These are phyloP conservation scores for Chaetura pelagica DNA, from an alignment of 2,113 vertebrate genomes.

Conservation along the genomic window DNA sequence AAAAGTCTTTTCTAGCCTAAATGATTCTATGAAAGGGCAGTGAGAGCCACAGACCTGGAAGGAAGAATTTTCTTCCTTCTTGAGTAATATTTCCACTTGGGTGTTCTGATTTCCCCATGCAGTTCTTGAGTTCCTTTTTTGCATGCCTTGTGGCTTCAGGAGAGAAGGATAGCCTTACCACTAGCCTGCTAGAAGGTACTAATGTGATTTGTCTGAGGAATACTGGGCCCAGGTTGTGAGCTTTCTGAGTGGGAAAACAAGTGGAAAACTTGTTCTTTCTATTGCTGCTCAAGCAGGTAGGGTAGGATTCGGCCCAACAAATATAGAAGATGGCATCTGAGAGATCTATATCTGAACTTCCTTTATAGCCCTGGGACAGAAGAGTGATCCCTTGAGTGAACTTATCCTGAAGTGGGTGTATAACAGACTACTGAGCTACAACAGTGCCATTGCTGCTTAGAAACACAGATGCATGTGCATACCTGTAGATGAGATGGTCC, in stretches of 20 bases:
- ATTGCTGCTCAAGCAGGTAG: background rate
- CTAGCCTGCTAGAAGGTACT: background rate
- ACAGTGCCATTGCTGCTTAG: background rate
- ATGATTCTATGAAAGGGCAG: background rate
- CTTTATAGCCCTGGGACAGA: background rate
- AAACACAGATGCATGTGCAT: background rate
- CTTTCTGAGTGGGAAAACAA: background rate
- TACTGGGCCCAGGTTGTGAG: background rate
- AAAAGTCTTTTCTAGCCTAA: too few relatives aligned
- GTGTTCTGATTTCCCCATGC: background rate
- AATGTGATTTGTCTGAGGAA: background rate
- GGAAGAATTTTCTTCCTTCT: background rate
- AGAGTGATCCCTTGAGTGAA: background rate
- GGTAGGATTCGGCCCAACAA: background rate
- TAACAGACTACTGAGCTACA: background rate
- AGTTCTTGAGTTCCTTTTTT: background rate
- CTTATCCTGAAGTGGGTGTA: background rate
- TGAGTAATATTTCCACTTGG: background rate
- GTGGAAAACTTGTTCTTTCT: background rate
- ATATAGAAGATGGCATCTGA: background rate
- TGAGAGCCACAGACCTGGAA: accelerated
- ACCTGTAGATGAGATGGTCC: background rate
- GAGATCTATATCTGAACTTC: background rate
- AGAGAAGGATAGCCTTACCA: background rate
- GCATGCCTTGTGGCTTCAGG: background rate